phyloP scores from a whole-genome alignment of 2,113 vertebrate genomes.

The Cinclus cinclus region DNA sequence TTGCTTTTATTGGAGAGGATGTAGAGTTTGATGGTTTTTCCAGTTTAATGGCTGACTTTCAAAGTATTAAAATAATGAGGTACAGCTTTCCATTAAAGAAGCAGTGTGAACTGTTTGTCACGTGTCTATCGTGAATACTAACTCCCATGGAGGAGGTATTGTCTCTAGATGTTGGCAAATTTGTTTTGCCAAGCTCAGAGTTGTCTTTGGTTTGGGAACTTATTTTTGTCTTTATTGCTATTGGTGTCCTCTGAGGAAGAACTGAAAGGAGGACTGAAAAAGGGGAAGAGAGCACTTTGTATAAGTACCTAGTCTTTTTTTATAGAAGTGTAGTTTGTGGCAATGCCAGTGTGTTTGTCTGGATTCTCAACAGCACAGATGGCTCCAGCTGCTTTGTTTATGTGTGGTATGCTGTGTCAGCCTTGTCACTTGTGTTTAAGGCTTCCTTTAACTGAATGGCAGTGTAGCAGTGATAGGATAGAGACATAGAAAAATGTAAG shows the following conservation, averaged over 20 bases:
- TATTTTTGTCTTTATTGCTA: background rate
- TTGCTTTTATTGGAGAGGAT: background rate
- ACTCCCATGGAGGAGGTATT: background rate
- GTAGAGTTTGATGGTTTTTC: background rate
- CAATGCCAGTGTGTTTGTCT: background rate
- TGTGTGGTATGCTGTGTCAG: fast-evolving
- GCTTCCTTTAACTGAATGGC: background rate
- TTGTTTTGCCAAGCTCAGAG: background rate
- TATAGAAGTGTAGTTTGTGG: background rate
- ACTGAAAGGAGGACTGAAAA: background rate
- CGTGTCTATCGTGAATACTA: background rate
- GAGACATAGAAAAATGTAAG: background rate
- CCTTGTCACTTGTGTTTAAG: background rate
- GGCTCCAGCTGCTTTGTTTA: background rate
- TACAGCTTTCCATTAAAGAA: background rate
- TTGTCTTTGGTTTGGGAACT: background rate
- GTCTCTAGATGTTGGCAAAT: background rate
- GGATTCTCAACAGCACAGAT: background rate
- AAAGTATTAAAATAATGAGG: background rate
- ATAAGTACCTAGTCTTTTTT: background rate
- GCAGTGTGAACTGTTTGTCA: background rate
- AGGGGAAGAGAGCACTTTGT: background rate
- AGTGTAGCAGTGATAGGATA: background rate
- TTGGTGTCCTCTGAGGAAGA: background rate
- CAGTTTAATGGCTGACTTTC: background rate